Conservation (phyloP, 2,113 vertebrate genomes). For the Isurus oxyrinchus region DNA sequence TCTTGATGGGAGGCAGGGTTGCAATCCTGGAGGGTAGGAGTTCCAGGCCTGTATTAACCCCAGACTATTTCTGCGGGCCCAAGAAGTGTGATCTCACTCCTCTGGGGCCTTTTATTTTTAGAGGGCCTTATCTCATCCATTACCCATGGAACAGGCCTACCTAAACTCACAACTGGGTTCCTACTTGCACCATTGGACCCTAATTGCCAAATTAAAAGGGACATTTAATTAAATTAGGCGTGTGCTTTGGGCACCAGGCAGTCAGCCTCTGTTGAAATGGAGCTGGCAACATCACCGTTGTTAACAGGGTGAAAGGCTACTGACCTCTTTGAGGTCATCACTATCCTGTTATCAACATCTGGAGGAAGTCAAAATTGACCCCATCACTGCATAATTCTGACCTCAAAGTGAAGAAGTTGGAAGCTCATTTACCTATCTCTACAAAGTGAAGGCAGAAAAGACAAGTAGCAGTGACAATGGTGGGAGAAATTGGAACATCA, state of each 20-base stretch:
- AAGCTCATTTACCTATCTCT: not conserved
- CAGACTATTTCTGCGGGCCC: not conserved
- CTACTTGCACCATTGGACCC: not conserved
- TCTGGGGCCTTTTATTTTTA: not conserved
- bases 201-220: not conserved
- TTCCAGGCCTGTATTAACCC: not conserved
- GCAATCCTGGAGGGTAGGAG: too few relatives aligned
- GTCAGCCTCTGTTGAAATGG: not conserved
- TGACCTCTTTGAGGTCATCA: not conserved
- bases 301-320: too few relatives aligned
- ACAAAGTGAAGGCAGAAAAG: not conserved
- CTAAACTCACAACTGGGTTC: not conserved
- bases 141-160: not conserved
- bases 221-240: not conserved
- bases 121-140: not conserved
- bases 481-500: not conserved
- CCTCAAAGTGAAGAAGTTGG: not conserved
- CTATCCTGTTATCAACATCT: not conserved
- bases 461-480: not conserved
- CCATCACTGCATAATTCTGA: not conserved
- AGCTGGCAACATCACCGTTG: not conserved
- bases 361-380: not conserved
- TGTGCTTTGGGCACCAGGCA: not conserved
- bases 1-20: not conserved
- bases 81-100: not conserved